phyloP scores from a whole-genome alignment of 1,140 invertebrate species.

The Neoseiulus cucumeris region DNA sequence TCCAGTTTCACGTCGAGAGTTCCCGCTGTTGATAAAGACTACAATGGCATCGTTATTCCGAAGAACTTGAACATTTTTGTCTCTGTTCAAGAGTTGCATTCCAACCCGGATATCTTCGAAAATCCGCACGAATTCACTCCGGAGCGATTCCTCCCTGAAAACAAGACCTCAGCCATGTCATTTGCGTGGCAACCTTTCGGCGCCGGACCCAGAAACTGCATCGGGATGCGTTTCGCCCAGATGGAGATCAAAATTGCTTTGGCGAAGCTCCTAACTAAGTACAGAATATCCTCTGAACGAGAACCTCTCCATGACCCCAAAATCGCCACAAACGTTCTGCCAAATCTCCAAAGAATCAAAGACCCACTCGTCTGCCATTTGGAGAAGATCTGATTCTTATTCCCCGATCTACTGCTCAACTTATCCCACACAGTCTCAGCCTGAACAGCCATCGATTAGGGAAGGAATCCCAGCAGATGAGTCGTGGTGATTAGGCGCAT shows the following conservation, averaged over 20 bases:
- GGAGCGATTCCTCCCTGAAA: slow-evolving; percentile 30
- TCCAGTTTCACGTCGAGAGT: slow-evolving; percentile 12
- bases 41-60: slow-evolving; percentile 19
- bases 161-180: slow-evolving; percentile 17
- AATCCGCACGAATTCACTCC: slow-evolving; percentile 41
- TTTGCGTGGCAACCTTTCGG: slow-evolving; percentile 26
- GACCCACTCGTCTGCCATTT: neutral
- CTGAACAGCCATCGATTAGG: no score
- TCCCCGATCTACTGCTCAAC: no score
- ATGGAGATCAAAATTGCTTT: slow-evolving; percentile 17
- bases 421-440: no score
- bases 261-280: slow-evolving; percentile 14
- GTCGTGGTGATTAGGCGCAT: no score
- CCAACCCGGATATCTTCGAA: slow-evolving; percentile 35
- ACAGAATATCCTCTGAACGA: slow-evolving; percentile 10
- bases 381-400: neutral
- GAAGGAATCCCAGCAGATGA: no score
- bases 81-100: slow-evolving; percentile 39
- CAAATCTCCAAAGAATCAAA: neutral
- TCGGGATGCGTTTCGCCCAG: slow-evolving; percentile 25
- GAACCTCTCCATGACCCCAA: neutral
- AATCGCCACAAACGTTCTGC: neutral
- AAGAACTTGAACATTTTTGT: slow-evolving; percentile 39
- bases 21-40: neutral
- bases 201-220: slow-evolving; percentile 25